Percentiles rank a stretch among this genome's conserved stretches.
These are phyloP conservation scores for Hyposmocoma kahamanoa DNA, from an alignment of 1,140 invertebrate genomes.

Conservation along the genomic window DNA sequence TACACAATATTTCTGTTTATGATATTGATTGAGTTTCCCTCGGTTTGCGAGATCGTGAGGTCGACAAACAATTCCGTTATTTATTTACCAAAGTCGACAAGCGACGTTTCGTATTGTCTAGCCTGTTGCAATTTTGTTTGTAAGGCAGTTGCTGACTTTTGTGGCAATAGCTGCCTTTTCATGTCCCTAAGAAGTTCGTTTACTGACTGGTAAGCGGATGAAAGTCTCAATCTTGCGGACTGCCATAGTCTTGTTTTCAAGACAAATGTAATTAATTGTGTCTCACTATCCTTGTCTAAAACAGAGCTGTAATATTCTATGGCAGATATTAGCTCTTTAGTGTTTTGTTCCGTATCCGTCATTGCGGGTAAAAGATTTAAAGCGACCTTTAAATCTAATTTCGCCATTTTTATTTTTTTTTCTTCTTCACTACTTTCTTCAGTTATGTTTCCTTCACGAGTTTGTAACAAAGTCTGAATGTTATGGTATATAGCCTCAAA, in stretches of 20 bases:
- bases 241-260: slow-evolving; percentile 2
- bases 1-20: no score
- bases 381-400: not conserved
- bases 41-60: no score
- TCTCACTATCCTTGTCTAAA: not conserved
- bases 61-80: no score
- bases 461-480: no score
- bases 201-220: not conserved
- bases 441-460: no score
- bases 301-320: not conserved
- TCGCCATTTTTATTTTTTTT: not conserved
- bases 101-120: no score
- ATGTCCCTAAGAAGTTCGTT: not conserved
- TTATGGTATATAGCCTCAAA: no score
- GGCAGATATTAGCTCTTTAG: not conserved
- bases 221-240: slow-evolving; percentile 1
- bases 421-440: no score
- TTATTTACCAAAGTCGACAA: no score
- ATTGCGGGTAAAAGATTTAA: not conserved
- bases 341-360: not conserved
- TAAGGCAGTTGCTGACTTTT: slow-evolving; percentile 4
- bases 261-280: slow-evolving; percentile 1
- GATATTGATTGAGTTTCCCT: no score
- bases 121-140: not conserved
- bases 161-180: not conserved